phyloP scores from a whole-genome alignment of 2,113 vertebrate species.

The Dissostichus mawsoni region DNA sequence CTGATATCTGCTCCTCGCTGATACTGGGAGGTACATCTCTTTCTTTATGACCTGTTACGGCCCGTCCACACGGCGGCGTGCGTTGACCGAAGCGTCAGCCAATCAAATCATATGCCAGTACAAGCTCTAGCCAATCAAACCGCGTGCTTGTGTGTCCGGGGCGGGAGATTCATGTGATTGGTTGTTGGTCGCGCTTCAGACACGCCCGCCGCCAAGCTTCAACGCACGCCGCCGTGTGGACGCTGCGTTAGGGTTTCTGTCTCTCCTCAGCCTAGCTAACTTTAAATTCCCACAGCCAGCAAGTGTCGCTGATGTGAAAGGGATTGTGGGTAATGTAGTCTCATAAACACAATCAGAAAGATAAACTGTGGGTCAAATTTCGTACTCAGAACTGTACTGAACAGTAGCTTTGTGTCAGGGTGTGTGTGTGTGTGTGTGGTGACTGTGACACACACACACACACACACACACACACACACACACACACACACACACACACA shows the following conservation, averaged over 20 bases:
- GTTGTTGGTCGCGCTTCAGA: too few species aligned
- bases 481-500: slow-evolving; percentile 5
- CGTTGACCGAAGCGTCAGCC: too few species aligned
- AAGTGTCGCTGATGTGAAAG: background rate
- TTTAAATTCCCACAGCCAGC: too few species aligned
- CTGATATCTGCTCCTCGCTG: background rate
- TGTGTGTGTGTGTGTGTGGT: background rate
- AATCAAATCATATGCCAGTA: too few species aligned
- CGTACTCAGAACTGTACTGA: background rate
- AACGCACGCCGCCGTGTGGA: too few species aligned
- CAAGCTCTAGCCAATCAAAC: too few species aligned
- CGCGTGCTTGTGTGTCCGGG: too few species aligned
- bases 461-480: slow-evolving; percentile 8
- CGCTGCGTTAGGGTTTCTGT: background rate
- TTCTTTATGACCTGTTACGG: background rate
- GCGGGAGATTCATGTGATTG: too few species aligned
- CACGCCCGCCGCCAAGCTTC: too few species aligned
- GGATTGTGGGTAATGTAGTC: background rate
- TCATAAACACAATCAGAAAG: background rate
- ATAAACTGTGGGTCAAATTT: too few species aligned
- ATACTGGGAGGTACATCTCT: too few species aligned
- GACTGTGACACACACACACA: background rate
- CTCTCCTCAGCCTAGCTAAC: background rate
- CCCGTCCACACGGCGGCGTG: too few species aligned
- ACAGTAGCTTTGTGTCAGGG: background rate